Evolutionary conservation across 2,797 vertebrate species (phyloP).

Genomic region (Poecilia velifera): DNA sequence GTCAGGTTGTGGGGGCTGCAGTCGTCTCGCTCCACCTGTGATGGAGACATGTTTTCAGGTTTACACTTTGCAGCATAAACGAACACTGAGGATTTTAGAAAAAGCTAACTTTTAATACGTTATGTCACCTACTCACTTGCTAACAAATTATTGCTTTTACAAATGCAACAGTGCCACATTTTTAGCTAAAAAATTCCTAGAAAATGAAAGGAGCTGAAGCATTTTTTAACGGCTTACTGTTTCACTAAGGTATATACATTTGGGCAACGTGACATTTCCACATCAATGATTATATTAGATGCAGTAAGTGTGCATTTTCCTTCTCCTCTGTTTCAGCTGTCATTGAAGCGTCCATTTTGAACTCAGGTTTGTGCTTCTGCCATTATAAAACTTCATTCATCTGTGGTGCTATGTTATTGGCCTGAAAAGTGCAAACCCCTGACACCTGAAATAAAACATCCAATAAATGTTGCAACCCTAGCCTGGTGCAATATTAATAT

Average conservation of each 20-base stretch:
- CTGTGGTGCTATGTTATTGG: background rate
- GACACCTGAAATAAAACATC: background rate
- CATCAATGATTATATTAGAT: background rate
- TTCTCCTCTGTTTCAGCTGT: background rate
- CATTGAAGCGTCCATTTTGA: background rate
- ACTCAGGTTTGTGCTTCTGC: background rate
- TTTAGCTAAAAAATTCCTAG: background rate
- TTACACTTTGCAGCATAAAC: background rate
- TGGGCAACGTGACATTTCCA: background rate
- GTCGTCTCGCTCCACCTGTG: conserved; percentile 79
- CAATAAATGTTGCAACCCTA: background rate
- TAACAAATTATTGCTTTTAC: background rate
- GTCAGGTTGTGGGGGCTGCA: conserved; percentile 87
- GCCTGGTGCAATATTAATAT: background rate
- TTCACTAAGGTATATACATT: background rate
- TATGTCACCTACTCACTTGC: background rate
- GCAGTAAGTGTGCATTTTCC: background rate
- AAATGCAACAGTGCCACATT: background rate
- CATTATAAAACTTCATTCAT: background rate
- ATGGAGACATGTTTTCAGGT: background rate
- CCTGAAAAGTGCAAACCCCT: background rate
- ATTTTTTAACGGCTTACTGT: background rate
- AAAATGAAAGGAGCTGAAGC: background rate
- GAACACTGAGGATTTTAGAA: background rate
- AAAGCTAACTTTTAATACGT: background rate